Evolutionary conservation across 2,113 vertebrate species (phyloP), one percentile per base, ranked within the genome.

Genomic region (Australoheros scitulus): DNA sequence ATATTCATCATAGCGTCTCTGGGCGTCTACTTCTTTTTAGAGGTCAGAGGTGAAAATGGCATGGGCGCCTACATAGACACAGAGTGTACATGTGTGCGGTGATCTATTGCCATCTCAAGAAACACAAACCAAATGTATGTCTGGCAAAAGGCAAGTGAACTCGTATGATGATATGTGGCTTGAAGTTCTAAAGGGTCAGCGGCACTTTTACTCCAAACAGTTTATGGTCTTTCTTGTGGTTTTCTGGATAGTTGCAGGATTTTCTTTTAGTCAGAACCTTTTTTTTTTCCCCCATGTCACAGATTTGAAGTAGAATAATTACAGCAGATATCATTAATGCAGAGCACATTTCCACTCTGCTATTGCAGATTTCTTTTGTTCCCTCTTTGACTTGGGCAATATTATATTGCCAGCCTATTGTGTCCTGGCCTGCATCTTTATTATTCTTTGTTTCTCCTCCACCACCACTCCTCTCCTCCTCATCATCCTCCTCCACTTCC

Each of bases 101-200:
- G 92, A 92, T 92, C 86, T 87, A 90, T 88, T 60, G 75, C 89
- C 81, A 81, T 84, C 88, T 76, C 32, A 84, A 88, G 90, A 94
- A 93, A 93, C 88, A 88, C 81, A 93, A 94, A 91, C 88, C 86
- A 93, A 93, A 93, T 92, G 87, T 93, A 88, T 77, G 91, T 89
- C 91, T 91, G 88, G 91, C 83, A 90, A 83, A 80, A 75, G 79
- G 70, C 84, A 76, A 89, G 89, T 92, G 87, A 88, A 88, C 90
- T 86, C 77, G 82, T 57, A 29, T 61, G 83, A 90, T 91, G 90
- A 93, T 90, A 17, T 88, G 92, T 91, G 43, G 22, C 64, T 88
- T 41, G 59, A 76, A 85, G 80, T 70, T 86, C 87, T 87, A 83
- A 72, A 84, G 85, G 90, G 89, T 93, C 89, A 86, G 63, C 81